These are phyloP conservation scores for Anhinga rufa DNA, from an alignment of 2,113 vertebrate species.

Conservation along the genomic window DNA sequence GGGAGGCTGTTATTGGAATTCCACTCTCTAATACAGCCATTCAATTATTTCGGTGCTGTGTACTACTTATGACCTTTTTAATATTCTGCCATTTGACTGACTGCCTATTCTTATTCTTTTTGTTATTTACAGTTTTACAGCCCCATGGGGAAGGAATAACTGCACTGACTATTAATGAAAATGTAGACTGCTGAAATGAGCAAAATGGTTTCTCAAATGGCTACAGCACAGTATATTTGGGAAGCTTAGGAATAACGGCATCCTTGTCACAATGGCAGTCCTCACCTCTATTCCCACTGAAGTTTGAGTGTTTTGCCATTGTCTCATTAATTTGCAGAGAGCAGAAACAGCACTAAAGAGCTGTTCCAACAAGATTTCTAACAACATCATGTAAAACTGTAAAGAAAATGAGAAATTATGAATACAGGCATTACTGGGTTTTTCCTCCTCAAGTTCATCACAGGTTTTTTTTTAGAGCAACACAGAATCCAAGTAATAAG, in stretches of 20 bases:
- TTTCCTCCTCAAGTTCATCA: background rate
- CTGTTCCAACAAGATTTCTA: background rate
- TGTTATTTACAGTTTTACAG: background rate
- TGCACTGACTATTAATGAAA: background rate
- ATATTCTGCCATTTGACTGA: background rate
- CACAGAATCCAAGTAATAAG: background rate
- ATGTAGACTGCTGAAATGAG: background rate
- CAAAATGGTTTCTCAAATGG: background rate
- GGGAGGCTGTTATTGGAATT: background rate
- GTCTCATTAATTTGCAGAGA: background rate
- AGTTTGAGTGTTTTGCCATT: background rate
- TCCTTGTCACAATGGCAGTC: background rate
- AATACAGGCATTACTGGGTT: background rate
- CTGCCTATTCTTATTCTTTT: slow-evolving; percentile 1
- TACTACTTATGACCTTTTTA: background rate
- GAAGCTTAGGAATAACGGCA: background rate
- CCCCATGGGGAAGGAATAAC: background rate
- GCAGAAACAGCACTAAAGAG: background rate
- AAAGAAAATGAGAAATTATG: background rate
- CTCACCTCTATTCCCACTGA: background rate
- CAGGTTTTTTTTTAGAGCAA: background rate
- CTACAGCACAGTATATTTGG: background rate
- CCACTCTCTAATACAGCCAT: background rate
- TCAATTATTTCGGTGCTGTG: background rate
- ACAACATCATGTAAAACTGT: background rate